Conservation (phyloP, 2,113 vertebrate genomes). For the Cephalopterus ornatus region DNA sequence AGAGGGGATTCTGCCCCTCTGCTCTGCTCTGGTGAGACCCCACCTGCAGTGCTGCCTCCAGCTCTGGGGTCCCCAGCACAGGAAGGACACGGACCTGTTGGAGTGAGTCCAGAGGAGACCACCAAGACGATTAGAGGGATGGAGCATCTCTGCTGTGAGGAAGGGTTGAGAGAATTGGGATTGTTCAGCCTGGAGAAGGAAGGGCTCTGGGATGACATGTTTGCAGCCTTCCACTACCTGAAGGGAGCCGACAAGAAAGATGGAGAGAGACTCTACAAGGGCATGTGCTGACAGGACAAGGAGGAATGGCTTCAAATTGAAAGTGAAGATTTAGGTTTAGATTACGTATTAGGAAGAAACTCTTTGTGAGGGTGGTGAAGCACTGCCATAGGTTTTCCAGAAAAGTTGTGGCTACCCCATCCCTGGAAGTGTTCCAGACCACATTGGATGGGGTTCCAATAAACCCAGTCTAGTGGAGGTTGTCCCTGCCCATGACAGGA, state of each 20-base stretch:
- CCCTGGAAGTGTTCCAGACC: not conserved
- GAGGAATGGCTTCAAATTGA: not conserved
- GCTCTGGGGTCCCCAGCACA: not conserved
- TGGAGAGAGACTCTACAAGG: not conserved
- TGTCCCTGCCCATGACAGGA: not conserved
- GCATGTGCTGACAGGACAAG: not conserved
- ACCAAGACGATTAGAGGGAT: not conserved
- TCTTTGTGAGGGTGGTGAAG: not conserved
- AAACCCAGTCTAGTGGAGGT: too few relatives aligned
- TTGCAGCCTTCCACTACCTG: accelerated
- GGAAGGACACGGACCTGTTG: not conserved
- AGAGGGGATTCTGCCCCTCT: not conserved
- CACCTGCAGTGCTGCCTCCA: not conserved
- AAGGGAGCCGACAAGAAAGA: not conserved
- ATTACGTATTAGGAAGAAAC: not conserved
- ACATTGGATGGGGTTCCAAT: accelerated
- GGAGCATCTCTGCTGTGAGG: not conserved
- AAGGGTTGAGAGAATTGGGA: accelerated
- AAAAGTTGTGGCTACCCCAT: not conserved
- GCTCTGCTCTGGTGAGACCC: not conserved
- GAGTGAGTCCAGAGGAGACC: not conserved
- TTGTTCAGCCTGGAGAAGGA: not conserved
- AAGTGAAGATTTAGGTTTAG: not conserved
- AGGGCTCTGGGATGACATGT: accelerated
- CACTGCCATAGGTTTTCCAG: not conserved